phyloP scores from a whole-genome alignment of 2,113 vertebrate species.

The Oenanthe oenanthe region DNA sequence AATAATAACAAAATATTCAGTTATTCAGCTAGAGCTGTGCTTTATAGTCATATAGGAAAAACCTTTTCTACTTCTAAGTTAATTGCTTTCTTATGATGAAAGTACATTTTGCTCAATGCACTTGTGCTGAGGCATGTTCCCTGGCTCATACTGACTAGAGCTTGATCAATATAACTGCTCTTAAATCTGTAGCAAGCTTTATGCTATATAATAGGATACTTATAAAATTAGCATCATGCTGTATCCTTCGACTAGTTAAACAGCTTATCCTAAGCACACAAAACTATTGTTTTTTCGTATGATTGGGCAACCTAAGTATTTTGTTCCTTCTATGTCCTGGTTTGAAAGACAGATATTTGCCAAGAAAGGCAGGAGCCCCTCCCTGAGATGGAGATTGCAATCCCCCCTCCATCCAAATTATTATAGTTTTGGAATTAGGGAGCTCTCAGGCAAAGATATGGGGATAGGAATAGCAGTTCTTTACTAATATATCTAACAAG shows the following conservation, averaged over 20 bases:
- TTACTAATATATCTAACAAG: too few species aligned
- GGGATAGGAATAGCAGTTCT: too few species aligned
- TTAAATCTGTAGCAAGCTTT: background rate
- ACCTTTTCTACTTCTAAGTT: background rate
- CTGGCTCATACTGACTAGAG: background rate
- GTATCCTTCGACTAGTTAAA: background rate
- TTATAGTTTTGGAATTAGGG: too few species aligned
- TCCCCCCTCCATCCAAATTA: too few species aligned
- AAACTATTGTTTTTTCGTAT: background rate
- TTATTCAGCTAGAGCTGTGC: background rate
- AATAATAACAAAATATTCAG: background rate
- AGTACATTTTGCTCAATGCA: background rate
- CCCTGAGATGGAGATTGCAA: too few species aligned
- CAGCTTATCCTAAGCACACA: background rate
- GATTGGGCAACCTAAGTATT: background rate
- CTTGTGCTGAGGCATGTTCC: background rate
- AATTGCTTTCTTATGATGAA: background rate
- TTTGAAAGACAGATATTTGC: too few species aligned
- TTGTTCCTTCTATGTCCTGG: background rate
- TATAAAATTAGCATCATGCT: background rate
- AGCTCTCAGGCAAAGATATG: too few species aligned
- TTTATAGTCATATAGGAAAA: background rate
- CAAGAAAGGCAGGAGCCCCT: too few species aligned
- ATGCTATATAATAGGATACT: background rate
- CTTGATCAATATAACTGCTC: background rate